phyloP scores from a whole-genome alignment of 2,113 vertebrate genomes.

The Strix uralensis region DNA sequence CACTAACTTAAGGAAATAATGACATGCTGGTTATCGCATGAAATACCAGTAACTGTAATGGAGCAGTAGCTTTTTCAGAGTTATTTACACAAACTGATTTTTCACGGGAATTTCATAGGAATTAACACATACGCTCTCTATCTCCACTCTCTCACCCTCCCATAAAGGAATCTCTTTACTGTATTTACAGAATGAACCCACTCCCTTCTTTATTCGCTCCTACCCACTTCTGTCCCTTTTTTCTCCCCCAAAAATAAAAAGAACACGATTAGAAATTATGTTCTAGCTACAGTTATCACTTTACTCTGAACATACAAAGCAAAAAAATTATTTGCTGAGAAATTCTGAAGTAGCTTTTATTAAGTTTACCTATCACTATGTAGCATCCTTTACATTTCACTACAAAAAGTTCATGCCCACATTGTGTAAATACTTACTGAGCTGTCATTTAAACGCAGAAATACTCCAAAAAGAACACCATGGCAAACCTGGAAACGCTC shows the following conservation, averaged over 20 bases:
- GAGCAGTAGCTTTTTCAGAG: not conserved
- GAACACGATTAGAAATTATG: not conserved
- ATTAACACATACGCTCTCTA: not conserved
- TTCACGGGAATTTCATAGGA: not conserved
- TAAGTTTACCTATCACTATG: not conserved
- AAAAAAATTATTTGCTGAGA: not conserved
- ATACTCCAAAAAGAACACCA: slow-evolving; percentile 17
- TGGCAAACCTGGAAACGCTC: slow-evolving; percentile 36
- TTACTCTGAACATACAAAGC: not conserved
- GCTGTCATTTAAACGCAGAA: slow-evolving; percentile 63
- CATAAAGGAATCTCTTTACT: not conserved
- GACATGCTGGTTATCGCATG: not conserved
- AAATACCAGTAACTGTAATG: not conserved
- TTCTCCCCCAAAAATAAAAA: not conserved
- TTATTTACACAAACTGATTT: slow-evolving; percentile 21
- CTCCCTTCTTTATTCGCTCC: not conserved
- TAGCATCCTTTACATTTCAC: slow-evolving; percentile 29
- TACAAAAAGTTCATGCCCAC: slow-evolving; percentile 49
- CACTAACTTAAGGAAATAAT: not conserved
- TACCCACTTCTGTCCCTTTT: not conserved
- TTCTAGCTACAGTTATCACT: not conserved
- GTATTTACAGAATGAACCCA: rapidly evolving
- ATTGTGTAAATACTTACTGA: slow-evolving; percentile 62
- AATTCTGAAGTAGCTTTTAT: not conserved
- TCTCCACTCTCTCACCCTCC: not conserved